phyloP scores from a whole-genome alignment of 2,113 vertebrate species.

The Ceyx cyanopectus region DNA sequence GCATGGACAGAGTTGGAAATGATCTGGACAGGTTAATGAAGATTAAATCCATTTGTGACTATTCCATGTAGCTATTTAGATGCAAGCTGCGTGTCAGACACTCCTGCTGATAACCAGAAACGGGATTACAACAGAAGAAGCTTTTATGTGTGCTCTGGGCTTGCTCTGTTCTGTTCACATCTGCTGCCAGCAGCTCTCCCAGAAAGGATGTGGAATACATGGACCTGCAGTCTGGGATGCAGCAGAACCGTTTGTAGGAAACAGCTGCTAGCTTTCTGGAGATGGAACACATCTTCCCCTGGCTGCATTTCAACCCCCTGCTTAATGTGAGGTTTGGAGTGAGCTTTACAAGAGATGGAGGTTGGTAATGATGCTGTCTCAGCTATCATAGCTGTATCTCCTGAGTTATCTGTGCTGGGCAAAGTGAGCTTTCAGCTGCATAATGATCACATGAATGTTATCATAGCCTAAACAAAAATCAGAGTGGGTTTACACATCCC shows the following conservation, averaged over 20 bases:
- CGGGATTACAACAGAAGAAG: not conserved
- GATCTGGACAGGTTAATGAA: conserved; percentile 3
- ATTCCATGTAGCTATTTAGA: not conserved
- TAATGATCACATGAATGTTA: not conserved
- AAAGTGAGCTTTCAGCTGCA: not conserved
- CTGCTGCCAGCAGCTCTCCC: not conserved
- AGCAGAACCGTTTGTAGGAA: not conserved
- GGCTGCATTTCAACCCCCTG: conserved; percentile 31
- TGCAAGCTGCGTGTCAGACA: not conserved
- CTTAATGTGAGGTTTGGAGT: not conserved
- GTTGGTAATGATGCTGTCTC: too few relatives aligned
- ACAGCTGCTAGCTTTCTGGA: conserved; percentile 36
- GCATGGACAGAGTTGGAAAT: not conserved
- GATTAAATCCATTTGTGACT: conserved; percentile 15
- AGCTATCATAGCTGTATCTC: not conserved
- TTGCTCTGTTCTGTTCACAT: not conserved
- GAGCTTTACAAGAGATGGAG: not conserved
- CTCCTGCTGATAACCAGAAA: conserved; percentile 21
- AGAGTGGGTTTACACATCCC: not conserved
- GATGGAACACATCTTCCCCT: conserved; percentile 13
- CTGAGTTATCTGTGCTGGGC: not conserved
- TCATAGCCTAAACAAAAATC: not conserved
- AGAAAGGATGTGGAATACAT: not conserved
- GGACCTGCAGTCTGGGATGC: not conserved
- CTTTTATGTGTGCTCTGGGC: conserved; percentile 1